Percentiles rank a stretch among this genome's conserved stretches.
Evolutionary conservation across 2,888 invertebrate genomes (phyloP).

Genomic region (Dioctria rufipes): DNA sequence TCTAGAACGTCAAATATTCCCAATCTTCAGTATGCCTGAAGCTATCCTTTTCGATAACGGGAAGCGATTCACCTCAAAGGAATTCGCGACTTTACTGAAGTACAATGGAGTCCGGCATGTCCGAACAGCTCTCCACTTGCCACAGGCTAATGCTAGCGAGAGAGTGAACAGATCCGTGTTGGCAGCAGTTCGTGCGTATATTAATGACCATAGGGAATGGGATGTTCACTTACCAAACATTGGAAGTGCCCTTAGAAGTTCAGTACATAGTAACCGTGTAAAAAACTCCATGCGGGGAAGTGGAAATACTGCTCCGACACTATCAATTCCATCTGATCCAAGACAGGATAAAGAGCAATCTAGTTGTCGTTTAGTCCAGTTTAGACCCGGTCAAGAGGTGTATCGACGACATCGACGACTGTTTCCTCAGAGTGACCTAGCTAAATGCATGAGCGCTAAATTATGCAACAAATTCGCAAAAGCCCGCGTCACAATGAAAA

Average conservation of each 20-base stretch:
- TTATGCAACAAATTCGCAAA: background rate
- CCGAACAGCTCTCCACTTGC: background rate
- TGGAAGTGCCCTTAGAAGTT: too few relatives aligned
- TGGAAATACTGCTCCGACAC: background rate
- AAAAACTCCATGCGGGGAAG: too few relatives aligned
- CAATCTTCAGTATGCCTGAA: constrained; percentile 23
- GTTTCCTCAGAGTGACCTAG: background rate
- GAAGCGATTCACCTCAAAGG: constrained; percentile 9
- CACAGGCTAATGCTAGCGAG: background rate
- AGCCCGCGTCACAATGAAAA: background rate
- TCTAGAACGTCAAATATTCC: background rate
- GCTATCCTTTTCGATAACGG: constrained; percentile 40
- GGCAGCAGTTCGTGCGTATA: constrained; percentile 3
- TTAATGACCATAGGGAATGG: constrained; percentile 8
- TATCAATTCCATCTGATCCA: background rate
- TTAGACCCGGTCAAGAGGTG: background rate
- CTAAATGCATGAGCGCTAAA: background rate
- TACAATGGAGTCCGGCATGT: background rate
- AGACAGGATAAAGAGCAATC: background rate
- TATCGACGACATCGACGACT: background rate
- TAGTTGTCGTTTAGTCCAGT: background rate
- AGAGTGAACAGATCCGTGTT: constrained; percentile 1
- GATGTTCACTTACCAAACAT: background rate
- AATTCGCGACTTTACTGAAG: background rate
- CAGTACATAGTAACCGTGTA: too few relatives aligned